These are phyloP conservation scores for Melitaea cinxia DNA, from an alignment of 1,140 invertebrate species.

Conservation along the genomic window DNA sequence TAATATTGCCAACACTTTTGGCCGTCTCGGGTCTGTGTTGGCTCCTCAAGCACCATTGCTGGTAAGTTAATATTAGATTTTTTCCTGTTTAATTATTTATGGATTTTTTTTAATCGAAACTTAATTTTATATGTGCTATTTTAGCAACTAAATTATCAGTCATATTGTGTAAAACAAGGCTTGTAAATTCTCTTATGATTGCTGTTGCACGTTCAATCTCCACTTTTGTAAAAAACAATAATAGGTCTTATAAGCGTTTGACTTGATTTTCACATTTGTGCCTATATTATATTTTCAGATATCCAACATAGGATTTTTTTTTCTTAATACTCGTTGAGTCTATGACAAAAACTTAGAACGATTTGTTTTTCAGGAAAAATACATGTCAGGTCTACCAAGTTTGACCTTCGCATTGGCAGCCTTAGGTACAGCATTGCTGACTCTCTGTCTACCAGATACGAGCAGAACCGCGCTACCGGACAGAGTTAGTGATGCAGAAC, in stretches of 20 bases:
- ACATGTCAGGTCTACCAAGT: constrained; percentile 59
- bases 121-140: not conserved
- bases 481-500: constrained; percentile 55
- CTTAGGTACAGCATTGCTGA: constrained; percentile 55
- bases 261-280: too few species aligned
- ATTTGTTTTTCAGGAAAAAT: constrained; percentile 53
- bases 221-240: too few species aligned
- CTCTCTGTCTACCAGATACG: constrained; percentile 65
- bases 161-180: too few species aligned
- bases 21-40: constrained; percentile 85
- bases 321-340: too few species aligned
- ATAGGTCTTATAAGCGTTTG: too few species aligned
- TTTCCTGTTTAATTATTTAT: not conserved
- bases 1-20: constrained; percentile 86
- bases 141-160: too few species aligned
- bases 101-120: too few species aligned
- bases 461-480: constrained; percentile 57
- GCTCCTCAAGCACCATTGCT: constrained; percentile 84
- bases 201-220: too few species aligned
- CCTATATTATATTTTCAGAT: too few species aligned
- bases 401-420: constrained; percentile 61
- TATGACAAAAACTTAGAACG: too few species aligned
- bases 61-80: constrained; percentile 47
- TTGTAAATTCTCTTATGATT: too few species aligned
- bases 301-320: too few species aligned